Base-by-base conservation (phyloP, 2,888 invertebrate species). In the Herminia tarsipennalis region DNA sequence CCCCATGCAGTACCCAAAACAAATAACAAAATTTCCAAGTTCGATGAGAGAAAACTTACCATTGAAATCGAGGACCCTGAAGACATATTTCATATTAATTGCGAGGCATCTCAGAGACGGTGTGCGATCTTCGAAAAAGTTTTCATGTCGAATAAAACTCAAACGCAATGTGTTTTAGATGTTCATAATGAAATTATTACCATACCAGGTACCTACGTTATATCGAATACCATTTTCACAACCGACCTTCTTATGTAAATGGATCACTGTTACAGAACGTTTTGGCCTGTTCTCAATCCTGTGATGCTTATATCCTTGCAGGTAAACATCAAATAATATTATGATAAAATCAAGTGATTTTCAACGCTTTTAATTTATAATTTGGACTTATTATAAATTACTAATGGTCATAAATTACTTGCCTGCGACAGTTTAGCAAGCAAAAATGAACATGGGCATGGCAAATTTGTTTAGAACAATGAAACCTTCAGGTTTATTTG, bases 1-100 rank as follows among this genome's bases (percentile, higher is more conserved):
- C 74, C 75, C 78, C 81, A 77, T 81, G 81, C 81, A 81, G 20
- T 65, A 59, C 72, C 71, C 72, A 70, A 70, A 70, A 75, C 72
- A 59, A 66, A 59, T 66, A 71, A 52, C 56, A 73, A 70, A 70
- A 66, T 66, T n/a, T 70, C 73, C 66, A 63, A 56, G 35, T 66
- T 70, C 78, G 70, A 77, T 72, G 66, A 57, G 54, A 59, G 55
- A 63, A 61, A 74, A 83, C 83, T 83, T 82, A 83, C 83, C 83
- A 73, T 67, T 58, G 24, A 44, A 54, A 38, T 60, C 43, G 64
- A 56, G 53, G 63, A 60, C 43, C 37, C 52, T 56, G 66, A 66
- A 55, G 65, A 58, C 46, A 46, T 43, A 44, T 52, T 56, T 56
- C 52, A 55, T 56, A 64, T 55, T 43, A 47, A 64, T 41, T 54